A percentile compares a stretch with the other conserved stretches of the same genome.
phyloP scores from a whole-genome alignment of 2,888 invertebrate species.

The Hesperia comma region DNA sequence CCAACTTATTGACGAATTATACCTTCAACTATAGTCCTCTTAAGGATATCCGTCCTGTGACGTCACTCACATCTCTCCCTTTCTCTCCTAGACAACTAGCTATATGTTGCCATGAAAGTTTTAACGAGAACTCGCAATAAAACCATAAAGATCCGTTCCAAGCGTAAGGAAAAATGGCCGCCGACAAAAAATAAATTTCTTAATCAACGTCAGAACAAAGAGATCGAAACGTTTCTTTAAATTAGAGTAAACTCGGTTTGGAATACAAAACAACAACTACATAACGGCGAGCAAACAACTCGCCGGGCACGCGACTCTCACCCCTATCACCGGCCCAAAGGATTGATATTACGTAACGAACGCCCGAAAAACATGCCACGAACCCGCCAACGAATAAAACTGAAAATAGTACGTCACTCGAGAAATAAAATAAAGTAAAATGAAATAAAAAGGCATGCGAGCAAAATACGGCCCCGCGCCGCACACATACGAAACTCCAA shows the following conservation, averaged over 20 bases:
- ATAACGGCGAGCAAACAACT: slow-evolving; percentile 38
- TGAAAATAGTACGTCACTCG: slow-evolving; percentile 68
- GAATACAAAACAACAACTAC: slow-evolving; percentile 40
- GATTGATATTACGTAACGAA: slow-evolving; percentile 3
- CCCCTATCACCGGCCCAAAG: not conserved
- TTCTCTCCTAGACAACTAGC: not conserved
- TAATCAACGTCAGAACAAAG: slow-evolving; percentile 38
- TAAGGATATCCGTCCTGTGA: not conserved
- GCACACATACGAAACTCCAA: slow-evolving; percentile 70
- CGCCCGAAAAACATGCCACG: slow-evolving; percentile 19
- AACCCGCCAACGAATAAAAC: slow-evolving; percentile 55
- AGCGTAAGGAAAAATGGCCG: slow-evolving; percentile 11
- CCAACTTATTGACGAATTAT: too few relatives aligned
- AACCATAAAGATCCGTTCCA: slow-evolving; percentile 3
- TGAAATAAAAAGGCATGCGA: slow-evolving; percentile 73
- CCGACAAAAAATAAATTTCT: slow-evolving; percentile 35
- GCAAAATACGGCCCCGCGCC: slow-evolving; percentile 62
- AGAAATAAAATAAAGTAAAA: slow-evolving; percentile 77
- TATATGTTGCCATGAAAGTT: slow-evolving; percentile 1
- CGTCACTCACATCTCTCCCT: not conserved
- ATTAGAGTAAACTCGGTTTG: slow-evolving; percentile 39
- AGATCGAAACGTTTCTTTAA: slow-evolving; percentile 38
- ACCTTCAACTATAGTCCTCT: too few relatives aligned
- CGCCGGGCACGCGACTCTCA: not conserved
- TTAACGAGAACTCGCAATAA: slow-evolving; percentile 8